These are phyloP conservation scores for Tetraneura akinire DNA, from an alignment of 1,140 invertebrate genomes.

Conservation along the genomic window DNA sequence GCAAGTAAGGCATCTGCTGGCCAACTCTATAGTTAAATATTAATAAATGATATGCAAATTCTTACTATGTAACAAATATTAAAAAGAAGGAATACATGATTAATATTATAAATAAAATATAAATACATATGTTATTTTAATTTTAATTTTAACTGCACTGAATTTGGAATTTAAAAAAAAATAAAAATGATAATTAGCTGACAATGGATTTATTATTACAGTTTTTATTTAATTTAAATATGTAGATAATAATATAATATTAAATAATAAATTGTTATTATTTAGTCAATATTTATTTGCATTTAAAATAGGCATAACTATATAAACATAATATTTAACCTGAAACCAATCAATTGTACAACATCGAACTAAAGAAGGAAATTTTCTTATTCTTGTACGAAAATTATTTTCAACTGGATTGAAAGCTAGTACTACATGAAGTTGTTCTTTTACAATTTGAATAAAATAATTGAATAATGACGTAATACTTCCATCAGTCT, in stretches of 20 bases:
- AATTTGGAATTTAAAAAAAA: too few species aligned
- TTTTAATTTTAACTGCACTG: too few species aligned
- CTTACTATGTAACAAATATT: neutral
- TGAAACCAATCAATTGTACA: conserved; percentile 98
- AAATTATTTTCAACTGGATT: conserved; percentile 87
- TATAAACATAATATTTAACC: conserved; percentile 66
- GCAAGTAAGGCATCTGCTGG: conserved; percentile 89
- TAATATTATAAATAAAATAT: neutral
- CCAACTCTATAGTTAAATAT: conserved; percentile 70
- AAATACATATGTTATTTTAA: neutral
- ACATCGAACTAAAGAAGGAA: conserved; percentile 92
- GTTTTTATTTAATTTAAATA: too few species aligned
- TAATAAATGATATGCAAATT: neutral
- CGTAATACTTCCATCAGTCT: conserved; percentile 86
- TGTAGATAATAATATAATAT: too few species aligned
- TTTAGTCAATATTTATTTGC: too few species aligned
- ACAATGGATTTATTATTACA: too few species aligned
- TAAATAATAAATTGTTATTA: too few species aligned
- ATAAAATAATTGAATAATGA: conserved; percentile 94
- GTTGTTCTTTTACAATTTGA: conserved; percentile 83
- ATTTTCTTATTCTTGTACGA: conserved; percentile 85
- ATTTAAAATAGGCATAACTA: too few species aligned
- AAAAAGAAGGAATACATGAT: too few species aligned
- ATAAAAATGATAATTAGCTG: too few species aligned
- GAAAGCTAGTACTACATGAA: conserved; percentile 91